Base-by-base conservation (phyloP, 2,888 invertebrate species). In the Tenodera sinensis region DNA sequence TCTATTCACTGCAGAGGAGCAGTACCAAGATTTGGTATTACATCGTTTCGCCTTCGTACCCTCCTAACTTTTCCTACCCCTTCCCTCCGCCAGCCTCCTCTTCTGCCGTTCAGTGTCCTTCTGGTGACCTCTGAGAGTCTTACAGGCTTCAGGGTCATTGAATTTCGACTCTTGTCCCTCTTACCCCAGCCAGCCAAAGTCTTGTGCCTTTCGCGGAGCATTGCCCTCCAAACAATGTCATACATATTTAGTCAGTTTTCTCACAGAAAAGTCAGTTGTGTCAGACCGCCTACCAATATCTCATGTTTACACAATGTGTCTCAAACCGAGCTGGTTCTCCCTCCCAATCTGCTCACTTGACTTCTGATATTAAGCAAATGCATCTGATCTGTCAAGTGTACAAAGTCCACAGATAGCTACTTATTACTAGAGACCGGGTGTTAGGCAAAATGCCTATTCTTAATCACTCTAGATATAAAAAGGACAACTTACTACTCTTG, bases 111-210 rank as follows among this genome's bases (percentile, higher is more conserved):
- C 89, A 83, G 92, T 93, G 93, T 93, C 93, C 94, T 94, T 93
- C 93, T 93, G 93, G 93, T 92, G 93, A 93, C 94, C 94, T 94
- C 93, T 93, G 89, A 93, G 92, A 91, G 93, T 93, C 92, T 93
- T 71, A 89, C 88, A 88, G 88, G 83, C 89, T 88, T 47, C 85
- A 88, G 93, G 93, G 94, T 94, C 93, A 93, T 93, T 93, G 94
- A 93, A 93, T 93, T 93, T 93, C 92, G 93, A 93, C 93, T 93
- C 93, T 93, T 93, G 93, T 93, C 93, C 93, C 93, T 89, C 82
- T 47, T 82, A 34, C 81, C 85, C 28, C 85, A 54, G 30, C 87
- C 88, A 88, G 83, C 71, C 88, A 88, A 88, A 88, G 83, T 84
- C 83, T 83, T 83, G 28, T 30, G 28, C 71, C 89, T 89, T 89